Base-by-base conservation (phyloP, 2,797 vertebrate genomes). In the Pangasius djambal region DNA sequence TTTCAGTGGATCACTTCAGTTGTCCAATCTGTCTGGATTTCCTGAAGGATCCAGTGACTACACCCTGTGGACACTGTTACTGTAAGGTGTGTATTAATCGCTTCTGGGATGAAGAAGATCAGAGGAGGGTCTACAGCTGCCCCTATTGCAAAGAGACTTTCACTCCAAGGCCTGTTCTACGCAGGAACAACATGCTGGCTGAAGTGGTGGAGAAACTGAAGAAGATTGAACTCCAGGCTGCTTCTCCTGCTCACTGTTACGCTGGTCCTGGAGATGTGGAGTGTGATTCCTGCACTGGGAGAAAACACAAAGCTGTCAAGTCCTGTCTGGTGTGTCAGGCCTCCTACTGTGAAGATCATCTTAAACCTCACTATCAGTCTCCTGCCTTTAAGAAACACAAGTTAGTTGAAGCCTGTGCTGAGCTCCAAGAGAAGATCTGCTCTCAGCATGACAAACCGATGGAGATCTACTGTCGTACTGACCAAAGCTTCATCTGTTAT, bases 321-420 rank as follows among this genome's bases (percentile, higher is more conserved):
- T 22, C 34, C 34, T 72, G 34, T 72, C 69, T 72, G 69, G 69
- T 72, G 34, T 40, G 69, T 37, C 34, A 4, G 18, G 69, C 69
- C 34, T 72, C 69, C 0, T 72, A 3, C 10, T 72, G 69, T 72
- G 69, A 72, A 40, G 69, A 72, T 72, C 69, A 72, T 40, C 69
- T 72, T 37, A 40, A 40, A 40, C 69, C 69, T 72, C 69, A 72
- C 48, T 82, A n/a, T 82, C 78, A 82, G 78, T 52, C 78, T 20
- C 34, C 34, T 37, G 69, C 69, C 34, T 72, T 72, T 72, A 72
- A 72, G 31, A 72, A 22, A 18, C 69, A 72, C 69, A 72, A 72
- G 34, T 72, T 72, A 72, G 34, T 72, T 22, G 52, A 61, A 12
- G 48, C 83, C 72, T 50, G 59, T 40, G 86, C 50, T 67, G 44